Conservation (phyloP, 2,888 invertebrate genomes). For the Cheilosia grossa region DNA sequence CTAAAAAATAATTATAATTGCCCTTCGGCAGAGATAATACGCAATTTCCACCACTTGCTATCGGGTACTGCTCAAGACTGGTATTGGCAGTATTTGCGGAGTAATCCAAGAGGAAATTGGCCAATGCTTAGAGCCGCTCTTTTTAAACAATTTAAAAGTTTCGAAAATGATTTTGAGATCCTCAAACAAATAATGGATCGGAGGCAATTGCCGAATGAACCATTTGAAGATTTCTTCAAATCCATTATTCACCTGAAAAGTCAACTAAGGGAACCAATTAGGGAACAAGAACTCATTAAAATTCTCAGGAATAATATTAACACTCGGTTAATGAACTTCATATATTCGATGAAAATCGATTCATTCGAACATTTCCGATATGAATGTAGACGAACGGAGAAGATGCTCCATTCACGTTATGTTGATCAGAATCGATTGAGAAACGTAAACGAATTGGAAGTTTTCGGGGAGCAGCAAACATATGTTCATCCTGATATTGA, state of each 20-base stretch:
- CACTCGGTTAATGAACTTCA: background rate
- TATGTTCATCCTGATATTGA: background rate
- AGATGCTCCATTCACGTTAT: background rate
- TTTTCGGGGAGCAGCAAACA: background rate
- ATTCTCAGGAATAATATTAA: background rate
- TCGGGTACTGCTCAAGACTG: slow-evolving; percentile 31
- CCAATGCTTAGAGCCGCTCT: slow-evolving; percentile 20
- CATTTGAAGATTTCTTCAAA: slow-evolving; percentile 9
- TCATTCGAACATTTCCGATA: background rate
- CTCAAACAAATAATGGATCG: slow-evolving; percentile 37
- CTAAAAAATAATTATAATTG: slow-evolving; percentile 4
- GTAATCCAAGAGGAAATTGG: slow-evolving; percentile 17
- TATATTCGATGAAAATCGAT: background rate
- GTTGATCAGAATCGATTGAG: background rate
- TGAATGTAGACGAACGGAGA: slow-evolving; percentile 2
- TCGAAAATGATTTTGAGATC: slow-evolving; percentile 34
- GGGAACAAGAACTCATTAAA: background rate
- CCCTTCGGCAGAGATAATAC: slow-evolving; percentile 17
- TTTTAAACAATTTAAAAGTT: slow-evolving; percentile 19
- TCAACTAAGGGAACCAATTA: background rate
- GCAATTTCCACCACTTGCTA: slow-evolving; percentile 33
- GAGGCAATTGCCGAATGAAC: slow-evolving; percentile 22
- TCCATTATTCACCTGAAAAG: background rate
- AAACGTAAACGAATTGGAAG: background rate
- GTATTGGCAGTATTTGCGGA: slow-evolving; percentile 41